A percentile compares a stretch with the other conserved stretches of the same genome.
phyloP scores from a whole-genome alignment of 2,113 vertebrate genomes.

The Phyllopteryx taeniolatus region DNA sequence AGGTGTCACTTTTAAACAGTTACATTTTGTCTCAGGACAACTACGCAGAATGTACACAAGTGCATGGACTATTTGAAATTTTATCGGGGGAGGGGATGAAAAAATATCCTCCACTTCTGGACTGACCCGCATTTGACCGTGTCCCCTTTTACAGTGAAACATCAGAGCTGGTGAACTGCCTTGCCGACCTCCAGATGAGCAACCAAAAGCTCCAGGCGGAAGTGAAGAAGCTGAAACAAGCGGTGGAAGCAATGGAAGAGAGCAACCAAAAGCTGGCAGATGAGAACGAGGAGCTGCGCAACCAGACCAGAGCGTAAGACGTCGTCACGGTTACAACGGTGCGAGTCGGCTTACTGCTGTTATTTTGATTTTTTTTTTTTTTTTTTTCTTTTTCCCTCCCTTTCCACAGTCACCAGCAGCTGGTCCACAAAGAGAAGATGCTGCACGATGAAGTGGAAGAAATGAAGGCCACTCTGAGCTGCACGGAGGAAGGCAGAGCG shows the following conservation, averaged over 20 bases:
- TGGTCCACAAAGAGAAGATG: constrained; percentile 76
- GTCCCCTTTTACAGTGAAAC: constrained; percentile 74
- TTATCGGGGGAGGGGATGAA: too few relatives aligned
- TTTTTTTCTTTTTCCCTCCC: neutral
- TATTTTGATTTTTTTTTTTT: neutral
- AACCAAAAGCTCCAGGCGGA: constrained; percentile 87
- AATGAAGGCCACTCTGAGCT: constrained; percentile 76
- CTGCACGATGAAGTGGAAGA: constrained; percentile 91
- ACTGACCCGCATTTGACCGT: neutral
- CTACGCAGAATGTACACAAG: too few relatives aligned
- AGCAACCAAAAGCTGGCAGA: constrained; percentile 76
- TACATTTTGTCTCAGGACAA: too few relatives aligned
- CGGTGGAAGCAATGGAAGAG: constrained; percentile 81
- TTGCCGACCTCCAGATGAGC: constrained; percentile 83
- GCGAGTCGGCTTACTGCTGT: neutral
- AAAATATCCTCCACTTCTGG: too few relatives aligned
- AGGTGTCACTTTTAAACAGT: too few relatives aligned
- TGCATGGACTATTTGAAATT: too few relatives aligned
- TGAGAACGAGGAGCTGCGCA: constrained; percentile 74
- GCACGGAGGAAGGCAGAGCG: constrained; percentile 77
- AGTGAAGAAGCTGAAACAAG: constrained; percentile 77
- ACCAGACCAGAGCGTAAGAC: constrained; percentile 76
- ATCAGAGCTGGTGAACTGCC: constrained; percentile 80
- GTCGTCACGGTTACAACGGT: neutral
- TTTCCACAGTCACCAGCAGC: constrained; percentile 77